Evolutionary conservation across 2,797 vertebrate species (phyloP).

Genomic region (Ceryle rudis): DNA sequence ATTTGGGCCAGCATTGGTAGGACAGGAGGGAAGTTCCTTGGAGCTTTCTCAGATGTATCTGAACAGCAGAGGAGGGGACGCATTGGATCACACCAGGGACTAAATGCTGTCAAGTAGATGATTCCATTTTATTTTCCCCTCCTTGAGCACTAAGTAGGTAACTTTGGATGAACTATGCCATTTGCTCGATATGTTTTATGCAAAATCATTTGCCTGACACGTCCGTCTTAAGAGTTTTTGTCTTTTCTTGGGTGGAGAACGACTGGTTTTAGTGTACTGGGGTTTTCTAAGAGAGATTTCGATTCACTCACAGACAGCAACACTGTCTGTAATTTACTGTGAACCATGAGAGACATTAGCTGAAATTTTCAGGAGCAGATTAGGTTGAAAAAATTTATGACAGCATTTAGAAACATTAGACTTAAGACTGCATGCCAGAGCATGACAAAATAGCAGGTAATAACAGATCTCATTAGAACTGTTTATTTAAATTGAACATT

Average conservation of each 20-base stretch:
- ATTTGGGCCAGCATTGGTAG: neutral
- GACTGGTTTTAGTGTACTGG: neutral
- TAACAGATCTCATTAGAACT: constrained; percentile 79
- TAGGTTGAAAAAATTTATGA: constrained; percentile 76
- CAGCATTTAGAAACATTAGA: constrained; percentile 70
- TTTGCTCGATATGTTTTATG: neutral
- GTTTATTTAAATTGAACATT: constrained; percentile 80
- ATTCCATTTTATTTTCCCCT: neutral
- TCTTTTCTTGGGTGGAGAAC: neutral
- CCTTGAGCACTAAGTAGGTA: neutral
- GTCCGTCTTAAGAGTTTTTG: neutral
- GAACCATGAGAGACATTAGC: constrained; percentile 49
- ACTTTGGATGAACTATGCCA: neutral
- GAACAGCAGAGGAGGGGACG: neutral
- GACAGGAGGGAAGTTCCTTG: neutral
- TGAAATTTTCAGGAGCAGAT: constrained; percentile 74
- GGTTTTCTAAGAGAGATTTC: neutral
- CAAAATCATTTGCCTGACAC: neutral
- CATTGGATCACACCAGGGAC: accelerated
- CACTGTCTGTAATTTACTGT: constrained; percentile 17
- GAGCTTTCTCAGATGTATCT: neutral
- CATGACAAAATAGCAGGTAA: constrained; percentile 74
- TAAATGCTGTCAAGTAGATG: neutral
- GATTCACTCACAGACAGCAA: constrained; percentile 31
- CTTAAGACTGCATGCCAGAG: constrained; percentile 68